Conservation (phyloP, 2,113 vertebrate genomes). For the Platysternon megacephalum region DNA sequence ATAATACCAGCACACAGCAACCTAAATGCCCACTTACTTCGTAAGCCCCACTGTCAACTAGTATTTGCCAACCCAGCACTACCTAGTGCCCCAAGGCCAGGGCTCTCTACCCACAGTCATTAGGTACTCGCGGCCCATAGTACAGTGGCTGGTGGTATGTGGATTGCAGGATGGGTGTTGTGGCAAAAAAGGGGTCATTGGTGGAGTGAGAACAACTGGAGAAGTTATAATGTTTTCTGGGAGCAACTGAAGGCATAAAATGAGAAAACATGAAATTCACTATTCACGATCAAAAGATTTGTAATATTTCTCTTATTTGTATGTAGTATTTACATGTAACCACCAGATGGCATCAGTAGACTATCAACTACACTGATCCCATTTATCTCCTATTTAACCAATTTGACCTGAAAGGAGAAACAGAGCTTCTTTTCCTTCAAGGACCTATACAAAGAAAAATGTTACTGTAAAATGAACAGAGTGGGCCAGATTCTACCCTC, state of each 20-base stretch:
- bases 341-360: constrained; percentile 65
- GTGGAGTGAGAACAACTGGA: background rate
- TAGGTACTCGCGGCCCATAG: background rate
- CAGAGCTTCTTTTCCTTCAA: background rate
- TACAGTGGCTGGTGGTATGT: background rate
- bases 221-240: background rate
- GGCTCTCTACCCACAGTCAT: background rate
- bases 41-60: background rate
- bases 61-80: background rate
- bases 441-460: constrained; percentile 17
- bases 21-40: background rate
- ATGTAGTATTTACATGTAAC: background rate
- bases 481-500: background rate
- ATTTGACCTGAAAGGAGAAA: fast-evolving
- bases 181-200: background rate
- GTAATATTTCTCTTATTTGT: background rate
- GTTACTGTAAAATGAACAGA: background rate
- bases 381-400: background rate
- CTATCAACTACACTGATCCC: fast-evolving
- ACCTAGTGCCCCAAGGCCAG: background rate
- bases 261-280: background rate
- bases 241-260: background rate
- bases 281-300: background rate
- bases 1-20: background rate
- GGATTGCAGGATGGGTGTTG: background rate